Base-by-base conservation (phyloP, 1,140 invertebrate genomes). In the Caenorhabditis inopinata region DNA sequence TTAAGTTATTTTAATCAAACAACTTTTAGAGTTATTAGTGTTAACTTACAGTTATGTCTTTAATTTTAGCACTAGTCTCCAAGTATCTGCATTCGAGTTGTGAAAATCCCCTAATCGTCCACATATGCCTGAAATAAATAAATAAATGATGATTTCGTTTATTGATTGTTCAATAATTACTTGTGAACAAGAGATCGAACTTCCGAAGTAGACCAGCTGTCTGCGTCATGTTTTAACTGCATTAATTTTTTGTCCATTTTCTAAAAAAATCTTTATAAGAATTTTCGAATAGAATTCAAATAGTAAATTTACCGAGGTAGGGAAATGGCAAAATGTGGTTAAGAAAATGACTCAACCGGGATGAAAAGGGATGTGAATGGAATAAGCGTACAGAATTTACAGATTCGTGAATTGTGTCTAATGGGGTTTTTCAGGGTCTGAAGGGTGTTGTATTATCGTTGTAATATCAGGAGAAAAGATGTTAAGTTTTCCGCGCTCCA, bases 21-120 rank as follows among this genome's bases (percentile, higher is more conserved):
- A 21, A 77, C 27, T 29, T 58, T 1, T 48, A 27, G 38, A 7
- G 38, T 42, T 42, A 42, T 42, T 53, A 21, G 12, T 51, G 18
- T 45, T 35, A 47, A 84, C 84, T 84, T 23, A 84, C 82, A 25
- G 46, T 49, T 25, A 87, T 48, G 32, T 81, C 87, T 47, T 84
- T 87, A 25, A 87, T 81, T 16, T 81, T 84, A 5, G 88, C 80
- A 48, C 83, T 79, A 11, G 87, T 88, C 49, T 88, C 87, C 77
- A 88, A 68, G 76, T 88, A 88, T n/a, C 87, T 84, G 42, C 79
- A 84, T 25, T 88, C 87, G 46, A 87, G 88, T 62, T 88, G 83
- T 27, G 80, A 83, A 74, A 88, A 88, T 4, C 87, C 86, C n/a
- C 82, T 79, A 46, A 88, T 85, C 0, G 84, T 85, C 87, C 85